Evolutionary conservation across 2,113 vertebrate genomes (phyloP).

Genomic region (Mus pahari): DNA sequence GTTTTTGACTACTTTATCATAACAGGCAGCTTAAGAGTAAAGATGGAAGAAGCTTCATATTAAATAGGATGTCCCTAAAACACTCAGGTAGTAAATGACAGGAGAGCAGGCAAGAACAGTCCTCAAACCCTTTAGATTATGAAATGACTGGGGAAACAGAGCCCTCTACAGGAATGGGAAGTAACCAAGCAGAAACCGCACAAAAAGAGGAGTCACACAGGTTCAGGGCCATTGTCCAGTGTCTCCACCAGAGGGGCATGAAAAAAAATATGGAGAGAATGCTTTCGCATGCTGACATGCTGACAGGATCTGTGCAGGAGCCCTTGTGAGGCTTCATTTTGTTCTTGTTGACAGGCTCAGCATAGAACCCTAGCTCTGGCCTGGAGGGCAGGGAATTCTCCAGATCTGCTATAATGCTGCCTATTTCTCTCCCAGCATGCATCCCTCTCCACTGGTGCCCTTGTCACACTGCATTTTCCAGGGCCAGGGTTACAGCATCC

Average conservation of each 20-base stretch:
- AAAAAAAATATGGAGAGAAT: background rate
- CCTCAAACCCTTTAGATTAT: background rate
- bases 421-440: too few species aligned
- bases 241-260: background rate
- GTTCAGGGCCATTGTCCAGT: background rate
- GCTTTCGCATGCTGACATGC: background rate
- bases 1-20: background rate
- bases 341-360: background rate
- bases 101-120: background rate
- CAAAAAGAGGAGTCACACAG: background rate
- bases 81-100: background rate
- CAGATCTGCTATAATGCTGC: background rate
- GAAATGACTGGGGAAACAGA: background rate
- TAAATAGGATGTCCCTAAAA: background rate
- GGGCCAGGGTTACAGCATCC: too few species aligned
- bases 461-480: too few species aligned
- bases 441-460: too few species aligned
- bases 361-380: background rate
- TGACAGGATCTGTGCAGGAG: background rate
- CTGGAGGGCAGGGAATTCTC: background rate
- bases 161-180: background rate
- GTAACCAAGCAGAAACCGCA: background rate
- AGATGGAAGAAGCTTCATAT: background rate
- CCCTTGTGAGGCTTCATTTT: background rate
- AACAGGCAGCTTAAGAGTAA: background rate